Evolutionary conservation across 2,888 invertebrate species (phyloP), one percentile per base, ranked within the genome.

Genomic region (Mythimna pallens): DNA sequence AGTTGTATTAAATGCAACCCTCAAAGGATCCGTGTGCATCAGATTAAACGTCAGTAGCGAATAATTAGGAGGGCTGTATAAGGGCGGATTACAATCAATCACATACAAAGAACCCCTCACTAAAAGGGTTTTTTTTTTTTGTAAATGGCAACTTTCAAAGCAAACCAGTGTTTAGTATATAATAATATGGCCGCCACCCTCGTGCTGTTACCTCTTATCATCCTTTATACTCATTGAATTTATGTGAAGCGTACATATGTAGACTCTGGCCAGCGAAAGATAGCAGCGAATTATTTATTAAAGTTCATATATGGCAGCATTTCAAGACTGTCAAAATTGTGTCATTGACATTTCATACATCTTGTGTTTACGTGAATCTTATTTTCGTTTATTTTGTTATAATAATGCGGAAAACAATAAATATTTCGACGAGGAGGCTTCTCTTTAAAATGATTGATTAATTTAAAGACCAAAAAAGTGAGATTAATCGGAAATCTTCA

Each of bases 41-140:
- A 61, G 40, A 69, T 25, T 57, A 30, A 30, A 59, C 12, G 3
- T 59, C 36, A 40, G 6, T 6, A n/a, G 22, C 25, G 34, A 73
- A n/a, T 76, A 66, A 40, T 9, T 20, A 52, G 25, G 4, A 54
- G 22, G 52, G 2, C 30, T 73, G 66, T n/a, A 76, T 52, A 58
- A 20, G 50, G 66, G 58, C 22, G 40, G 34, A 67, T 58, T 43
- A n/a, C 34, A 34, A 22, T 67, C 58, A 52, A 7, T 17, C 30
- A 1, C 40, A 65, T 14, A 40, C 9, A 58, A 52, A 50, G 30
- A n/a, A 50, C 20, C 43, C 40, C 30, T 20, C 52, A 0, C 8
- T 1, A 22, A 43, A n/a, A 30, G 34, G 30, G 55, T 10, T 40
- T 20, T 57, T 20, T 57, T 50, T 14, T 34, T 76, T 61, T 47